These are phyloP conservation scores for Triplophysa rosa DNA, from an alignment of 2,113 vertebrate species.

Conservation along the genomic window DNA sequence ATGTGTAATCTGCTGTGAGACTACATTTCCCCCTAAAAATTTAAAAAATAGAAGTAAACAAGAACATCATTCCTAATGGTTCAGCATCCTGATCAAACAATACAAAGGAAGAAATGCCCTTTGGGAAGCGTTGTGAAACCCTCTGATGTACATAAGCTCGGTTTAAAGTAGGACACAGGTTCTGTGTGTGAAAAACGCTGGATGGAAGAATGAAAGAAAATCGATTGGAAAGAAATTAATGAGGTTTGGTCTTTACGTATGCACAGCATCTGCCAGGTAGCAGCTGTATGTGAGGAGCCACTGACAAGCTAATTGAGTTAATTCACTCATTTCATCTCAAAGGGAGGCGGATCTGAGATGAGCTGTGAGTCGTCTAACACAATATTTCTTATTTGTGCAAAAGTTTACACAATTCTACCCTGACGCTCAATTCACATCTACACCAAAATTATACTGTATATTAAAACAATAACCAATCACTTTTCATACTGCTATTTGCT, in stretches of 20 bases:
- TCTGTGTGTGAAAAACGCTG: neutral
- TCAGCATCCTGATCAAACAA: constrained; percentile 2
- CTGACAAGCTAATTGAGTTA: constrained; percentile 27
- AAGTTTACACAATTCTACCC: neutral
- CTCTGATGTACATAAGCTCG: constrained; percentile 24
- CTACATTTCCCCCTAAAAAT: neutral
- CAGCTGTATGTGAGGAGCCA: constrained; percentile 26
- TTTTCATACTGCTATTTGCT: neutral
- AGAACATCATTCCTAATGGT: constrained; percentile 1
- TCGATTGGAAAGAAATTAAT: constrained; percentile 1
- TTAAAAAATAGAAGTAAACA: constrained; percentile 20
- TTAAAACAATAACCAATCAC: neutral
- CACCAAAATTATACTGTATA: no score
- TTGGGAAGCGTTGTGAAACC: constrained; percentile 10
- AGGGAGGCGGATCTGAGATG: neutral
- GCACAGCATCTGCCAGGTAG: neutral
- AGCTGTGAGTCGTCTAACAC: neutral
- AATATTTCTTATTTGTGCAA: neutral
- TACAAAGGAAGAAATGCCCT: constrained; percentile 24
- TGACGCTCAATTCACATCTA: no score
- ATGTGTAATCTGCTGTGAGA: constrained; percentile 27
- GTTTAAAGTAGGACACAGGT: constrained; percentile 19
- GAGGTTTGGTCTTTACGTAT: constrained; percentile 9
- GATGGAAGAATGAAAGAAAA: constrained; percentile 3
- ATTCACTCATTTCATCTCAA: constrained; percentile 11